Evolutionary conservation across 2,888 invertebrate species (phyloP).

Genomic region (Synergus laeviventris): DNA sequence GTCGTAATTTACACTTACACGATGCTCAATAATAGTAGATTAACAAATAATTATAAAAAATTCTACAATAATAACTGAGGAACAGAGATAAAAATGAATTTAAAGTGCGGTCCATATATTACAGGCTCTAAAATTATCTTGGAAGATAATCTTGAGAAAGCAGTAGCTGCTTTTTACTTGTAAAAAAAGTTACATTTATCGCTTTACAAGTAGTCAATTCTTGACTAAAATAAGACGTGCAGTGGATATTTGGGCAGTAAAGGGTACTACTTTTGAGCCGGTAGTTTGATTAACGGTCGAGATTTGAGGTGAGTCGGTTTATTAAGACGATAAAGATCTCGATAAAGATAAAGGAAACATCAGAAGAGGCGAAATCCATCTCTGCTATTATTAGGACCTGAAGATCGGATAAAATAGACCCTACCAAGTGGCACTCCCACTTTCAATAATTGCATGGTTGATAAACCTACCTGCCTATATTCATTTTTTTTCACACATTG

Average conservation of each 20-base stretch:
- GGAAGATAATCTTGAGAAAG: background rate
- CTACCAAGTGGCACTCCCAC: conserved; percentile 7
- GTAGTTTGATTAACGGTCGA: background rate
- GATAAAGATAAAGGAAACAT: conserved; percentile 2
- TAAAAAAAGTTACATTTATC: background rate
- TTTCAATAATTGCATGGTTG: conserved; percentile 26
- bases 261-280: background rate
- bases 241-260: background rate
- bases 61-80: background rate
- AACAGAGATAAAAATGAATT: background rate
- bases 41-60: background rate
- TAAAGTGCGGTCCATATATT: background rate
- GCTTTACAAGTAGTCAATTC: background rate
- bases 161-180: background rate
- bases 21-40: background rate
- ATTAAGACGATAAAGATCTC: conserved; percentile 10
- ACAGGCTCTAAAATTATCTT: background rate
- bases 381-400: background rate
- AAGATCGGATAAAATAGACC: conserved; percentile 6
- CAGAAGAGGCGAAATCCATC: background rate
- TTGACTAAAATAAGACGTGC: background rate
- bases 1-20: background rate
- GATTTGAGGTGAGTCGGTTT: background rate
- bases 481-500: background rate
- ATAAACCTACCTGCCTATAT: background rate